Evolutionary conservation across 2,888 invertebrate genomes (phyloP).

Genomic region (Thumatha senex): DNA sequence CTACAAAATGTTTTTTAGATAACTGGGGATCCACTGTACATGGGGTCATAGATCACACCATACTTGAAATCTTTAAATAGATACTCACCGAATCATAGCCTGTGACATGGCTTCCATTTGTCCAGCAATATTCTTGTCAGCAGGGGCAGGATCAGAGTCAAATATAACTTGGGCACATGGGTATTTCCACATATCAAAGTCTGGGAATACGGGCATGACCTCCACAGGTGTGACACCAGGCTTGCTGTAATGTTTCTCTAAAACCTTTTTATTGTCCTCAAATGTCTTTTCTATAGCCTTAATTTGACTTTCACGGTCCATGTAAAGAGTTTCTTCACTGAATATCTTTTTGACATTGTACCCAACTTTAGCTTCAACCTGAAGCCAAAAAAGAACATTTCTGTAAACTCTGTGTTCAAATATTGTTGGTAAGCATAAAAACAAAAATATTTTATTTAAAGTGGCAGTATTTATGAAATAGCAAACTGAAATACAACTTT

Average conservation of each 20-base stretch:
- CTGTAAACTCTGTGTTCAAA: too few relatives aligned
- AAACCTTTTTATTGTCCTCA: constrained; percentile 92
- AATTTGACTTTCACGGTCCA: constrained; percentile 98
- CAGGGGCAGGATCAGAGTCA: constrained; percentile 98
- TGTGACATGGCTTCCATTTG: constrained; percentile 99
- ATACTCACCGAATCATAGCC: constrained; percentile 95
- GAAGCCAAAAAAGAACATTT: constrained; percentile 16
- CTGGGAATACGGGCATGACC: constrained; percentile 93
- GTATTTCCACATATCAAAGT: constrained; percentile 98
- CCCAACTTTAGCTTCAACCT: constrained; percentile 99
- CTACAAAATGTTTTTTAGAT: too few relatives aligned
- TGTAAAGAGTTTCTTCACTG: constrained; percentile 95
- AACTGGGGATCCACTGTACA: too few relatives aligned
- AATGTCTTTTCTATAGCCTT: constrained; percentile 99
- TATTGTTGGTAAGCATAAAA: too few relatives aligned
- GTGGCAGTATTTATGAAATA: too few relatives aligned
- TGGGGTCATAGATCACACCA: too few relatives aligned
- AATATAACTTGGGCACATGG: constrained; percentile 99
- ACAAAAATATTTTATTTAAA: too few relatives aligned
- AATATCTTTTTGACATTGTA: constrained; percentile 98
- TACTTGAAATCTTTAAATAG: too few relatives aligned
- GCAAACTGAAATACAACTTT: too few relatives aligned
- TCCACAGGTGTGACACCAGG: constrained; percentile 97
- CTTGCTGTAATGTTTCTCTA: constrained; percentile 98
- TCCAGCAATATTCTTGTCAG: constrained; percentile 92